Base-by-base conservation (phyloP, 2,113 vertebrate genomes). In the Vidua macroura region DNA sequence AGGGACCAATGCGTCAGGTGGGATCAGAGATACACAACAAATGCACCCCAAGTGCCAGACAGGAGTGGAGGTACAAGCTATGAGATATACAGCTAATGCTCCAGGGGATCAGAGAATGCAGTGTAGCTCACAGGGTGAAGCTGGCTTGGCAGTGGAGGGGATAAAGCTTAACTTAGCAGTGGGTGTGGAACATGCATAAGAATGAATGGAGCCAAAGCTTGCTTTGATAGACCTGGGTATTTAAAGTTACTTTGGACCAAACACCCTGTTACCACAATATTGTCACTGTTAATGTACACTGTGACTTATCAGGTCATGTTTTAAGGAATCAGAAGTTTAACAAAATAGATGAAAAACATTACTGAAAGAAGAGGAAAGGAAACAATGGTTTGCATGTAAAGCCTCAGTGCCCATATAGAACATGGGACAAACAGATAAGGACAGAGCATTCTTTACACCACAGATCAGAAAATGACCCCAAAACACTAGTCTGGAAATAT, bases 1-100 rank as follows among this genome's bases (percentile, higher is more conserved):
- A 58, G 67, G 49, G 46, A 16, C 0, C 0, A 0, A 31, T 6
- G 31, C 0, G 9, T 24, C 33, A 41, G 52, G 53, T 51, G 37
- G 19, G n/a, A 55, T 24, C 5, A 15, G 18, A 83, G 24, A 21
- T 4, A 39, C 18, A 75, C 41, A 58, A 39, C 43, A 68, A 39
- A 73, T 25, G 28, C 33, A 46, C 31, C 11, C 7, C 31, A 49
- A 12, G 11, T 10, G 33, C 30, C 48, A 55, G 59, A 60, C 30
- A 49, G 51, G n/a, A 67, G 28, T 2, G 18, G 18, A 83, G 35
- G 35, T 10, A 63, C 7, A 30, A 62, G 64, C 44, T 25, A 3
- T 19, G 43, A 43, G 25, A 88, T 15, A 22, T 0, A 35, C 30
- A 88, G 58, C 14, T 67, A 39, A 46, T 24, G 41, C 27, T 39